A percentile compares a stretch with the other conserved stretches of the same genome.
Conservation (phyloP, 2,113 vertebrate species). For the Pao palembangensis region DNA sequence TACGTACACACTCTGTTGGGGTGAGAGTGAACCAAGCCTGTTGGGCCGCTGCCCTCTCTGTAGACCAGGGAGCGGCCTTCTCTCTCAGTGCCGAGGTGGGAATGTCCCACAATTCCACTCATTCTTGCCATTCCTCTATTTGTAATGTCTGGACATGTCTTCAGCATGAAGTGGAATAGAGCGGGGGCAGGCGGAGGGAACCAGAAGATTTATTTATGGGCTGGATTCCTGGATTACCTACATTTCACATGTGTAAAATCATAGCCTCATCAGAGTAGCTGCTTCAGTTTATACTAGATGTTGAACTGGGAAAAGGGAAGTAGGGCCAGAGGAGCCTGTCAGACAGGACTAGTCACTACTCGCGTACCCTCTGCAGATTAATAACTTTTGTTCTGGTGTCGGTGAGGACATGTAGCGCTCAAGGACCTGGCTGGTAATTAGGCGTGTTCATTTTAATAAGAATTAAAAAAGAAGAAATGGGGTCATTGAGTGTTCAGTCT, state of each 20-base stretch:
- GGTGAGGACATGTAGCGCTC: constrained; percentile 39
- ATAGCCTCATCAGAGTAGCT: too few species aligned
- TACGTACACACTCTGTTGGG: too few species aligned
- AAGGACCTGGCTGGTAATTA: constrained; percentile 54
- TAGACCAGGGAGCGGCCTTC: constrained; percentile 51
- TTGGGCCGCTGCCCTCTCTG: constrained; percentile 8
- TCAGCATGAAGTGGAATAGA: constrained; percentile 16
- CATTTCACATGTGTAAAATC: too few species aligned
- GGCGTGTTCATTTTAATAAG: constrained; percentile 41
- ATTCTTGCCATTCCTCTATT: constrained; percentile 71
- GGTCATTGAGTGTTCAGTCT: not conserved
- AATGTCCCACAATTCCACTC: constrained; percentile 76
- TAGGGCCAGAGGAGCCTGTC: constrained; percentile 59
- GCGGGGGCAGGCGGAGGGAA: not conserved
- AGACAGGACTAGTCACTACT: constrained; percentile 50
- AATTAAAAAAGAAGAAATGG: constrained; percentile 14
- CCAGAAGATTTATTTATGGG: not conserved
- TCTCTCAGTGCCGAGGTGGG: constrained; percentile 52
- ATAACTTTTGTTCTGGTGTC: constrained; percentile 48
- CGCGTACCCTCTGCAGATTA: constrained; percentile 31
- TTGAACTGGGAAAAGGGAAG: constrained; percentile 37
- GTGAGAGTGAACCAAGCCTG: too few species aligned
- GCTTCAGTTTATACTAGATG: constrained; percentile 21
- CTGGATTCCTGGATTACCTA: too few species aligned
- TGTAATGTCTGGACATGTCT: constrained; percentile 73